A percentile compares a stretch with the other conserved stretches of the same genome.
phyloP scores from a whole-genome alignment of 2,888 invertebrate genomes.

The Drosophila borealis region DNA sequence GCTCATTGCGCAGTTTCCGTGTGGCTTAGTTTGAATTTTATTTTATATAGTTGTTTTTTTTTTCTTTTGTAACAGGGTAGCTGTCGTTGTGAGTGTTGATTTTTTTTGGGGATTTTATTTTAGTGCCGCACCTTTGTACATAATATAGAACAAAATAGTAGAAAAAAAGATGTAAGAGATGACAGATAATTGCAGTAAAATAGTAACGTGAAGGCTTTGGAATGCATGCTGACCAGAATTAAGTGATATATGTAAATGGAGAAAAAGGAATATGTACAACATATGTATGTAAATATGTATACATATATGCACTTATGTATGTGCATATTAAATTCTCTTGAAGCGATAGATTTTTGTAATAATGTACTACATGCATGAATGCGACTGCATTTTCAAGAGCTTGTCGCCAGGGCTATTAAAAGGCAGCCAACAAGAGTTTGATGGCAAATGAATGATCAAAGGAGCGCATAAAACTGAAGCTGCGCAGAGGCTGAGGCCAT shows the following conservation, averaged over 20 bases:
- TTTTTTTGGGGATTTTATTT: constrained; percentile 38
- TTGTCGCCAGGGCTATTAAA: constrained; percentile 41
- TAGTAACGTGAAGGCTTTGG: constrained; percentile 15
- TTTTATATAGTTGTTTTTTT: constrained; percentile 25
- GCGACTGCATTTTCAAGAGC: constrained; percentile 21
- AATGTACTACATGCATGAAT: not conserved
- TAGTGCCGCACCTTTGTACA: constrained; percentile 50
- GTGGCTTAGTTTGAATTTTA: constrained; percentile 67
- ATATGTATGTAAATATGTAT: not conserved
- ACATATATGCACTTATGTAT: not conserved
- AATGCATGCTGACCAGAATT: constrained; percentile 3
- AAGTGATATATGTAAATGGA: not conserved
- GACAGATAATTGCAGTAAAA: constrained; percentile 11
- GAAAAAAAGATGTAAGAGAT: constrained; percentile 7
- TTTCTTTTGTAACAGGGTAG: constrained; percentile 20
- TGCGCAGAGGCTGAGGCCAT: constrained; percentile 48
- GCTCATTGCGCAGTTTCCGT: constrained; percentile 77
- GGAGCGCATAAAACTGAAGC: constrained; percentile 50
- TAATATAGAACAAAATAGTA: not conserved
- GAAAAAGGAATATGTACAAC: not conserved
- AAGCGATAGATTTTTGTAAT: not conserved
- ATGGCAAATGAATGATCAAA: constrained; percentile 51
- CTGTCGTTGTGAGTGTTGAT: constrained; percentile 12
- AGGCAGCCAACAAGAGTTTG: constrained; percentile 39
- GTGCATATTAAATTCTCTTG: not conserved